Evolutionary conservation across 30 jellyfish, hydroid and myxozoan genomes (phyloP).

Genomic region (Nemopilema nomurai): DNA sequence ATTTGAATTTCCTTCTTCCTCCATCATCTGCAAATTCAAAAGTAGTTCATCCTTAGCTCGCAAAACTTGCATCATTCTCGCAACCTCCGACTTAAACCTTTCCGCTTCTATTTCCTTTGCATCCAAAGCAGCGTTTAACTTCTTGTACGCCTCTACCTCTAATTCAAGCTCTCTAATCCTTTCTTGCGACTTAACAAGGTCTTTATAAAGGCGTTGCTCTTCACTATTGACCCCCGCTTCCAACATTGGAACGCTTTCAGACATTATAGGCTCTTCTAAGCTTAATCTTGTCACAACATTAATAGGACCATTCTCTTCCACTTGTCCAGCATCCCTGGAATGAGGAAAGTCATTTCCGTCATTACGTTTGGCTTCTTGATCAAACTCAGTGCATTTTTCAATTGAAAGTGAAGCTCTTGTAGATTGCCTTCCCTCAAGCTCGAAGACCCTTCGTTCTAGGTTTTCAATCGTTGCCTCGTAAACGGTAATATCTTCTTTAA

Average conservation of each 20-base stretch:
- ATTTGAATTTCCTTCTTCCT: conserved; percentile 46
- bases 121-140: conserved; percentile 8
- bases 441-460: conserved; percentile 4
- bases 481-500: neutral
- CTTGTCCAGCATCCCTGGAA: neutral
- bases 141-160: conserved; percentile 55
- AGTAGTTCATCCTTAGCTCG: conserved; percentile 66
- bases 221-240: neutral
- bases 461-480: conserved; percentile 10
- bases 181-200: conserved; percentile 12
- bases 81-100: conserved; percentile 36
- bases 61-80: conserved; percentile 73
- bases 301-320: neutral
- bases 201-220: conserved; percentile 27
- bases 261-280: neutral
- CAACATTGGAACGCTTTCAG: neutral
- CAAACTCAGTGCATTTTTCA: neutral
- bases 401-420: conserved; percentile 10
- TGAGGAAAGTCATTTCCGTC: neutral
- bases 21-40: conserved; percentile 62
- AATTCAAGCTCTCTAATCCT: conserved; percentile 46
- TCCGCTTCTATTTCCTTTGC: conserved; percentile 50
- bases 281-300: neutral
- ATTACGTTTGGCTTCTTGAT: neutral
- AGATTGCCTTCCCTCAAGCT: conserved; percentile 5